phyloP scores from a whole-genome alignment of 2,113 vertebrate species.

The Cygnus atratus region DNA sequence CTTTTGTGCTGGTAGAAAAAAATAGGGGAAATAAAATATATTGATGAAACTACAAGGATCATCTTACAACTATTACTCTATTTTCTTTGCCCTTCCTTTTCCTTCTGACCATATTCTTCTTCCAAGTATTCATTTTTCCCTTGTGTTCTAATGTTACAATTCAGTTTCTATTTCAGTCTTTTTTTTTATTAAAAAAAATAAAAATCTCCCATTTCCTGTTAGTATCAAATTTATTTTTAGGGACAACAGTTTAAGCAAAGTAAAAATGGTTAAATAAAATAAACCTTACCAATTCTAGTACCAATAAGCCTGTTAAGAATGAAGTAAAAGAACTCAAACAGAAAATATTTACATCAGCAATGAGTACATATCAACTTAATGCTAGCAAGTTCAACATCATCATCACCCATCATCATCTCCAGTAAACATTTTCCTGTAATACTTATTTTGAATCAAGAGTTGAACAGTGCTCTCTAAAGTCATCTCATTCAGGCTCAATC shows the following conservation, averaged over 20 bases:
- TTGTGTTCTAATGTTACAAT: background rate
- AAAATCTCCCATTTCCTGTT: background rate
- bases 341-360: background rate
- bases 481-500: background rate
- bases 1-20: background rate
- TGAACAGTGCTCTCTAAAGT: background rate
- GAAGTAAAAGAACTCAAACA: constrained; percentile 19
- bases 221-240: background rate
- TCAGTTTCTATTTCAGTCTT: background rate
- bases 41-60: background rate
- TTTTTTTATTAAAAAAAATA: background rate
- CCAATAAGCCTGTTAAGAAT: background rate
- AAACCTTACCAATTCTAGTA: constrained; percentile 32
- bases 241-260: background rate
- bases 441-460: background rate
- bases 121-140: background rate
- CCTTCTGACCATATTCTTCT: background rate
- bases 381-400: background rate
- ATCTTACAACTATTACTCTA: background rate
- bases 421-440: background rate
- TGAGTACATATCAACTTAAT: background rate
- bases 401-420: background rate
- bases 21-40: background rate
- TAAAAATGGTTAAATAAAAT: constrained; percentile 20
- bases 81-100: background rate